Evolutionary conservation across 2,888 invertebrate genomes (phyloP).

Genomic region (Melipona beecheii): DNA sequence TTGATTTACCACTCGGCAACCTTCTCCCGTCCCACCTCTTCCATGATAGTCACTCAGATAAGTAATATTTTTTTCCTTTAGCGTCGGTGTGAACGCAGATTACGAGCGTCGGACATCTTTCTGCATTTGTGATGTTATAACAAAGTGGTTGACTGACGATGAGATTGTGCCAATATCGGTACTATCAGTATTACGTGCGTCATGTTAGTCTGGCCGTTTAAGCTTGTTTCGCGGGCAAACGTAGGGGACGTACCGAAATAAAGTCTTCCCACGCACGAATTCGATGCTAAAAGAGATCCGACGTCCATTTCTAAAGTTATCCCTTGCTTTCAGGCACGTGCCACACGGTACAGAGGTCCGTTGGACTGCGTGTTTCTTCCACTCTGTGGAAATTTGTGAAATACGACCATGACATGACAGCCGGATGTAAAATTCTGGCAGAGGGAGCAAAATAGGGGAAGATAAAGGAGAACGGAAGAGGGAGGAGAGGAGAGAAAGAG

Average conservation of each 20-base stretch:
- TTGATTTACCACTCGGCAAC: background rate
- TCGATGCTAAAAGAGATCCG: constrained; percentile 81
- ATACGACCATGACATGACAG: constrained; percentile 52
- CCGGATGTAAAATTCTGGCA: constrained; percentile 24
- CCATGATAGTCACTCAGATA: background rate
- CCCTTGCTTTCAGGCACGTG: constrained; percentile 72
- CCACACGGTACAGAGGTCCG: constrained; percentile 58
- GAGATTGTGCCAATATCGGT: constrained; percentile 48
- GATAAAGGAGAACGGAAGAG: background rate
- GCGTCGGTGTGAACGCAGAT: constrained; percentile 13
- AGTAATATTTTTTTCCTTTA: constrained; percentile 11
- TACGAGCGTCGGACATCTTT: constrained; percentile 32
- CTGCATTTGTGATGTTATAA: constrained; percentile 19
- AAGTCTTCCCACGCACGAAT: constrained; percentile 83
- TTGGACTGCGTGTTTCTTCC: constrained; percentile 33
- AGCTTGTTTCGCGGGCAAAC: constrained; percentile 75
- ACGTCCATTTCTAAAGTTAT: constrained; percentile 83
- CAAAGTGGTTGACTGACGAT: constrained; percentile 32
- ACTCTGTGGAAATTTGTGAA: constrained; percentile 58
- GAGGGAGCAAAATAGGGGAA: background rate
- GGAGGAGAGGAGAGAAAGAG: background rate
- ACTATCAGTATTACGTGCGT: constrained; percentile 57
- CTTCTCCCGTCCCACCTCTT: background rate
- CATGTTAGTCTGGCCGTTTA: constrained; percentile 67
- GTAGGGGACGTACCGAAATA: constrained; percentile 79